These are phyloP conservation scores for Fistularia tabacaria DNA, from an alignment of 2,797 vertebrate genomes.

Conservation along the genomic window DNA sequence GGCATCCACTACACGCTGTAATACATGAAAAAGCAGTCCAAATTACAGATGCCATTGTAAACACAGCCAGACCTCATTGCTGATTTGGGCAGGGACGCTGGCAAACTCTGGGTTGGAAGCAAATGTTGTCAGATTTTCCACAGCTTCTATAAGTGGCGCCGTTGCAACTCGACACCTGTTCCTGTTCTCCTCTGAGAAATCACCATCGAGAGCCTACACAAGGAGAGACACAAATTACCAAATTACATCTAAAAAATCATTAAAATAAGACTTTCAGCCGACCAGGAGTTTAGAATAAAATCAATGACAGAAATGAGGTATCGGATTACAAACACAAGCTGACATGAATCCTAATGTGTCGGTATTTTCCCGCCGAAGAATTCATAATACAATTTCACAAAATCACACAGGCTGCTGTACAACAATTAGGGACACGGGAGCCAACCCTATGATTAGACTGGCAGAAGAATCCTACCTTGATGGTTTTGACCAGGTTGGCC, in stretches of 20 bases:
- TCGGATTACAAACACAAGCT: too few relatives aligned
- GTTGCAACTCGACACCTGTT: slow-evolving; percentile 89
- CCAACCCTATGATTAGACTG: background rate
- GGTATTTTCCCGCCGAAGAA: background rate
- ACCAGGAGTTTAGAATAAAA: too few relatives aligned
- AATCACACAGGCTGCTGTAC: background rate
- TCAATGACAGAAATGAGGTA: too few relatives aligned
- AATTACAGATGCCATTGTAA: background rate
- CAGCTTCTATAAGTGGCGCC: slow-evolving; percentile 89
- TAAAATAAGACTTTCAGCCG: background rate
- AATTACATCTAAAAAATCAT: background rate
- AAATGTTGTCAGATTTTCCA: slow-evolving; percentile 92
- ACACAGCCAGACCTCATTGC: slow-evolving; percentile 78
- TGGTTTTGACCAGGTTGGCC: slow-evolving; percentile 97
- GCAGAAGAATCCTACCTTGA: slow-evolving; percentile 80
- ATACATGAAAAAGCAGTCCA: too few relatives aligned
- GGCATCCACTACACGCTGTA: too few relatives aligned
- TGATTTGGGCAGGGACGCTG: slow-evolving; percentile 94
- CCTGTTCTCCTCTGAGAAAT: slow-evolving; percentile 97
- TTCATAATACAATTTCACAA: background rate
- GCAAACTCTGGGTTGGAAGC: slow-evolving; percentile 98
- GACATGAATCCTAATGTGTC: background rate
- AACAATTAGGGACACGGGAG: background rate
- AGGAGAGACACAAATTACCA: background rate
- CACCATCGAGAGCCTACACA: slow-evolving; percentile 89